A percentile compares a stretch with the other conserved stretches of the same genome.
phyloP scores from a whole-genome alignment of 1,140 invertebrate species.

The Drosophila erecta region DNA sequence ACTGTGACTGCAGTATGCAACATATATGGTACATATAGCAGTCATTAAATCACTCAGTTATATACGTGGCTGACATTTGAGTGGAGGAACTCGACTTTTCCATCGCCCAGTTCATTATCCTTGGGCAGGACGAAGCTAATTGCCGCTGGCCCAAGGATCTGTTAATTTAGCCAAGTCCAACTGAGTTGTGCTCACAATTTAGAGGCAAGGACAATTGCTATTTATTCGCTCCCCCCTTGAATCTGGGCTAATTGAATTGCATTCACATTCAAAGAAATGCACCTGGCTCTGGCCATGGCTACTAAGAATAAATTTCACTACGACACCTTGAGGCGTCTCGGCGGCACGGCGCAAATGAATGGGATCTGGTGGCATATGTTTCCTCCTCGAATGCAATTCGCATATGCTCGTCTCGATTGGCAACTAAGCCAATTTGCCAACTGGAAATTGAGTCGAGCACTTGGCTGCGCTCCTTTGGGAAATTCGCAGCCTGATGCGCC shows the following conservation, averaged over 20 bases:
- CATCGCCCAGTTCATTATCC: conserved; percentile 36
- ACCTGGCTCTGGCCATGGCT: conserved; percentile 52
- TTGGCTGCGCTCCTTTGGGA: conserved; percentile 33
- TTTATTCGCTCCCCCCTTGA: conserved; percentile 58
- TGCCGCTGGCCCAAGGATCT: conserved; percentile 31
- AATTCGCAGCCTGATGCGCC: conserved; percentile 2
- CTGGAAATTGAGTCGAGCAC: conserved; percentile 71
- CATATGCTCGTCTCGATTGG: conserved; percentile 71
- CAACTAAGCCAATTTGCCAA: conserved; percentile 51
- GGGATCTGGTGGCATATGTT: conserved; percentile 54
- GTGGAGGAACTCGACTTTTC: neutral
- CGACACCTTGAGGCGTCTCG: conserved; percentile 5
- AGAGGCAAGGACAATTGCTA: conserved; percentile 61
- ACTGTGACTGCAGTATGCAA: neutral
- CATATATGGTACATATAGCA: neutral
- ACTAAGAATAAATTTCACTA: conserved; percentile 55
- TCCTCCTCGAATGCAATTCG: conserved; percentile 37
- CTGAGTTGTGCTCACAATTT: conserved; percentile 50
- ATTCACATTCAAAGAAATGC: conserved; percentile 62
- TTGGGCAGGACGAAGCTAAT: conserved; percentile 20
- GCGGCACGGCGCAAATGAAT: conserved; percentile 50
- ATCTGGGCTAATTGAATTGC: conserved; percentile 79
- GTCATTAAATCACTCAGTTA: conserved; percentile 28
- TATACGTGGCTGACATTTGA: neutral
- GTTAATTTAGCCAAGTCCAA: conserved; percentile 42